Evolutionary conservation across 2,888 invertebrate species (phyloP), one percentile per base, ranked within the genome.

Genomic region (Hydropsyche betteni): DNA sequence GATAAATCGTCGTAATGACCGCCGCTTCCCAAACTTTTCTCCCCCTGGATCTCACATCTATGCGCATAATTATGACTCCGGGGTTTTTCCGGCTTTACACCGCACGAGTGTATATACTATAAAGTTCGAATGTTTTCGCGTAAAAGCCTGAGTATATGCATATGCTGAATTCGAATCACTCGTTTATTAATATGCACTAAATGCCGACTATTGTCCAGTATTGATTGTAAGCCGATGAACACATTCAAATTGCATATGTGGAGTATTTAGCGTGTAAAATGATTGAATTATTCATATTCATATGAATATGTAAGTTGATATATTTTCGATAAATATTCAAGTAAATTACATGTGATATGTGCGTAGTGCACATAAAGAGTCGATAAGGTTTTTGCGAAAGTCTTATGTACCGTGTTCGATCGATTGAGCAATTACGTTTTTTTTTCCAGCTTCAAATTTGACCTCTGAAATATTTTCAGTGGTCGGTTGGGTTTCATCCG

Each of bases 401-500:
- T 24, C n/a, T 34, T 64, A 36, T 64, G 10, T 10, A 12, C 36
- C 10, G 36, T 64, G 24, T 64, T 64, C 64, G 34, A 64, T 64
- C 64, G 64, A 64, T 64, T 64, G 64, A 64, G 64, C 64, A 64
- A 64, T 64, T 36, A 64, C 64, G 64, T 33, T 44, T 44, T 44
- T 44, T 44, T 44, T 44, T 44, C 2, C 64, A 36, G 33, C n/a
- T 36, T 64, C 64, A 36, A 64, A 36, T 64, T 36, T 64, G 64
- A 64, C 34, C 64, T 34, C 64, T 16, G 55, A 16, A 14, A 64
- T 12, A 64, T 64, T 64, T 61, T 64, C 64, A 3, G 58, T 8
- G 14, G 58, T 24, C 14, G 58, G 16, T 24, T 44, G 16, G 14
- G 58, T 58, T 24, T 24, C 24, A 58, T 58, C 58, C 8, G 58